Base-by-base conservation (phyloP, 2,797 vertebrate species). In the Darevskia nairensis region DNA sequence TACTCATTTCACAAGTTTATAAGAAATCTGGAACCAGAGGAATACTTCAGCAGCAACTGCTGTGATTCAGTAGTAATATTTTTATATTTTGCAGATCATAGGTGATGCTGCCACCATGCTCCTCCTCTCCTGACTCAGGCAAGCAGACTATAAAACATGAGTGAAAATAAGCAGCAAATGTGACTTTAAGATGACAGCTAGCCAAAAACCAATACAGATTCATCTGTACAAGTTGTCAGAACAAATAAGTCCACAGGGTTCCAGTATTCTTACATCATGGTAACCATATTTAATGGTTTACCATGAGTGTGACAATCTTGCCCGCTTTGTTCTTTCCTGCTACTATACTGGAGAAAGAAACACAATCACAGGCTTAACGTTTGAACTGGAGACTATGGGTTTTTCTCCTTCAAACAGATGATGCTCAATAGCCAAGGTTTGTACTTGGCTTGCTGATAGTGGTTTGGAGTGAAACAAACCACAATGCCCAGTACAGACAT, bases 151-250 rank as follows among this genome's bases (percentile, higher is more conserved):
- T 17, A 39, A 35, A 25, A 35, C 17, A 79, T 72, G 35, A 72
- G 32, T 21, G 55, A 39, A 59, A 7, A 59, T 17, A 82, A 82
- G 10, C 41, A 8, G 29, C 50, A 27, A 84, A 35, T 9, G 4
- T 17, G 2, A 90, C 8, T 86, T 90, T 1, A 77, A 79, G 8
- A 89, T 15, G 19, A 85, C 78, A 23, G 85, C 11, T 82, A 75
- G 2, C 44, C 19, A 86, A 69, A 82, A 78, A 9, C 88, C 68
- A 1, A 6, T 82, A 69, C 8, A 87, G 46, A 90, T 80, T 3
- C 64, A 86, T 77, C 3, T 19, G 19, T 68, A 68, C 15, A 55
- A 71, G 44, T 9, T 17, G 3, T 17, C 61, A 86, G 44, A 79
- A 55, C 19, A 68, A 86, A 78, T 29, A 21, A 64, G 21, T 21